Evolutionary conservation across 2,113 vertebrate genomes (phyloP).

Genomic region (Bubo blakistoni): DNA sequence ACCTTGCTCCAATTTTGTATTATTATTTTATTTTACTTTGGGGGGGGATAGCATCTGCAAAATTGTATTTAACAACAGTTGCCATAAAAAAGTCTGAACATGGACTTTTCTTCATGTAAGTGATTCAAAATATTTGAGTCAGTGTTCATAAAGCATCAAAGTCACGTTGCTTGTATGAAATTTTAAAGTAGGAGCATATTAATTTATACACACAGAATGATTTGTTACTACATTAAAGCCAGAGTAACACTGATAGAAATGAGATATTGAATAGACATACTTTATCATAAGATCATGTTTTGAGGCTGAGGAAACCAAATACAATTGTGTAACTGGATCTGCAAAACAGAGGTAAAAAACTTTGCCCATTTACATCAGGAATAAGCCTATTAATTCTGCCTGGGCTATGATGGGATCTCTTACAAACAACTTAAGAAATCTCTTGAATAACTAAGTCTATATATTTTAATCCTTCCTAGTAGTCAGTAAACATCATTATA

Average conservation of each 20-base stretch:
- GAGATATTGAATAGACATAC: neutral
- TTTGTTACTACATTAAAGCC: neutral
- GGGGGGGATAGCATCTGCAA: neutral
- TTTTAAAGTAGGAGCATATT: neutral
- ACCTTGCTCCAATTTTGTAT: neutral
- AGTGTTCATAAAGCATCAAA: neutral
- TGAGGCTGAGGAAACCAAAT: neutral
- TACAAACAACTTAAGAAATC: neutral
- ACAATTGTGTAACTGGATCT: neutral
- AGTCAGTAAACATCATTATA: neutral
- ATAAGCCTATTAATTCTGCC: neutral
- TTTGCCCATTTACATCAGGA: neutral
- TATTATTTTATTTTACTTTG: neutral
- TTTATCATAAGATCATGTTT: neutral
- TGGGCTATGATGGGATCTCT: neutral
- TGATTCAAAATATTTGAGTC: neutral
- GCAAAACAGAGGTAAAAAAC: neutral
- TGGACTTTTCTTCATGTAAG: neutral
- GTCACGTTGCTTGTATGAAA: neutral
- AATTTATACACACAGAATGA: neutral
- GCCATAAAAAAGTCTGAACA: neutral
- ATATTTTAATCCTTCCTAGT: neutral
- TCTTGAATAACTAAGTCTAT: neutral
- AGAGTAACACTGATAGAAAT: neutral
- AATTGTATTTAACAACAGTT: neutral